Evolutionary conservation across 23 tunicate genomes (phyloP), one percentile per base, ranked within the genome.

Genomic region (Trididemnum clinides): DNA sequence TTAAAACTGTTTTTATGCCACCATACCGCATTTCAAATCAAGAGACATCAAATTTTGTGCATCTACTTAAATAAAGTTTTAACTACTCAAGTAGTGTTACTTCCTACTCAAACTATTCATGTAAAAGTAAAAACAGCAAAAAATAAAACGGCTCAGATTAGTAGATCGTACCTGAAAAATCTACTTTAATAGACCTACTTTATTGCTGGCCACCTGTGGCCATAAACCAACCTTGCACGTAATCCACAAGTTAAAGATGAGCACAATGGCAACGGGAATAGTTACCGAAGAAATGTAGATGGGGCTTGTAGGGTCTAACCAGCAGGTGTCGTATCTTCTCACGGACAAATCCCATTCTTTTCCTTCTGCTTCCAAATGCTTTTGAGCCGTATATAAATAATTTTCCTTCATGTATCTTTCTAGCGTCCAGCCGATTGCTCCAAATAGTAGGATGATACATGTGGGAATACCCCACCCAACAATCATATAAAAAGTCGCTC

Each of bases 261-360:
- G 22, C 1, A 29, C 80, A 7, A 44, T 15, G 29, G 59, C 4
- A 5, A 74, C 28, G 18, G 80, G 80, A 7, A 32, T 32, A 7
- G 30, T 25, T 5, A 74, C 80, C 2, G 29, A 39, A 37, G 59
- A 57, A 21, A 39, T 36, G 22, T 38, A 74, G 10, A 74, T 18
- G 4, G 57, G 30, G 10, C 10, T 36, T 12, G 6, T 22, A 5
- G 57, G 32, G 25, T 74, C 80, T 12, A 74, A 22, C 80, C 80
- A 74, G 80, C 80, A 74, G 57, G 7, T 35, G 28, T 74, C 80
- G 59, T 74, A 74, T 22, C 38, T 74, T 63, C 28, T n/a, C n/a
- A n/a, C n/a, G 39, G 39, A 19, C 39, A 33, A 32, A 33, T 10
- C 38, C 5, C 20, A 4, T 70, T 7, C 39, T 5, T 25, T 5